Base-by-base conservation (phyloP, 2,888 invertebrate genomes). In the Shargacucullia verbasci region DNA sequence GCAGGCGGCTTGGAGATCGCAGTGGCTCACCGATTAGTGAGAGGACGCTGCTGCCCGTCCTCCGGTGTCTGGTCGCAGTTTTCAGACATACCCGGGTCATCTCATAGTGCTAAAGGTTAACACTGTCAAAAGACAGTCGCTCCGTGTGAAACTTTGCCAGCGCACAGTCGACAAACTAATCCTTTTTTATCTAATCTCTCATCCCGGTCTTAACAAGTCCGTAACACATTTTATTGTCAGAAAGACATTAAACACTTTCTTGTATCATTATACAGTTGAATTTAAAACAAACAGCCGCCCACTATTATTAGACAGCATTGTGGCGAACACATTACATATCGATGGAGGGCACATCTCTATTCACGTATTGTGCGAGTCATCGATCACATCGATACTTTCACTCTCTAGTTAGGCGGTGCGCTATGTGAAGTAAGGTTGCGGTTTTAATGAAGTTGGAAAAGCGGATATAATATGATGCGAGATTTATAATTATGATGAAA, bases 341-440 rank as follows among this genome's bases (percentile, higher is more conserved):
- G 74, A 73, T 73, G 63, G 45, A 35, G 38, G 61, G 61, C 14
- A 60, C 77, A 65, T 62, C 77, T 65, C 73, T 61, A 70, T 73
- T 73, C 77, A 66, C 33, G 70, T 55, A 61, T 64, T 76, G 54
- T 69, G 34, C 50, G 61, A 66, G 63, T 61, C 72, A 75, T 75
- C 68, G 69, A 75, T 75, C 76, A 75, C 72, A 68, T 75, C 64
- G 60, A 60, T 75, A 65, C 69, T 72, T 76, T 76, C 73, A 63
- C 73, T 73, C 73, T 59, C 52, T 72, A 50, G 68, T 55, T 48
- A 35, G 29, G 29, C 9, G 29, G 53, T 55, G 50, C 45, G 53
- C 45, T 76, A 53, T 62, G 53, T 40, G 39, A 27, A 4, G 7
- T 45, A 14, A 39, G 55, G 52, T 10, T 52, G 59, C 8, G 59